These are phyloP conservation scores for Microplitis mediator DNA, from an alignment of 1,140 invertebrate species.

Conservation along the genomic window DNA sequence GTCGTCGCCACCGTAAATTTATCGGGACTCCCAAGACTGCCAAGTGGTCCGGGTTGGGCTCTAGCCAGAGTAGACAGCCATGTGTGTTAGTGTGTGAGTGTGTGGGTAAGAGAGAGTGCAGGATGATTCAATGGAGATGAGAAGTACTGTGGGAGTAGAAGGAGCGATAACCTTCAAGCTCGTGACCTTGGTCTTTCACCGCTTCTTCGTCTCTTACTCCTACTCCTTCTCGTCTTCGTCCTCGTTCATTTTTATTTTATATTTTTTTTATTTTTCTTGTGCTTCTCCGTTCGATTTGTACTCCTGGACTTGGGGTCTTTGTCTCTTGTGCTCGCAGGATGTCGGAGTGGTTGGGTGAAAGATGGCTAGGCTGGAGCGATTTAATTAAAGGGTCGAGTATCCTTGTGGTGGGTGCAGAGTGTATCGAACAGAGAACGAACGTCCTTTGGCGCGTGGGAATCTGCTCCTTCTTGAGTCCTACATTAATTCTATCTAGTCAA, in stretches of 20 bases:
- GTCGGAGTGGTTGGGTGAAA: constrained; percentile 40
- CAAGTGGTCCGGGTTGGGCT: constrained; percentile 14
- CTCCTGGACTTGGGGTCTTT: neutral
- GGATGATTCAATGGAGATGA: neutral
- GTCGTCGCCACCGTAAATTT: constrained; percentile 36
- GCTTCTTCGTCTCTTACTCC: constrained; percentile 16
- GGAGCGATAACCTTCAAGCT: constrained; percentile 53
- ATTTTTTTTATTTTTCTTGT: neutral
- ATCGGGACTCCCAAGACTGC: constrained; percentile 18
- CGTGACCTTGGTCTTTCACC: constrained; percentile 51
- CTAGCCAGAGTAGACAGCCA: constrained; percentile 11
- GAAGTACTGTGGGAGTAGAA: constrained; percentile 12
- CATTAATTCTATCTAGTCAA: constrained; percentile 24
- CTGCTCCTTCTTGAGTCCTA: neutral
- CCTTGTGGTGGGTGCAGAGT: neutral
- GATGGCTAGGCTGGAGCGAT: constrained; percentile 42
- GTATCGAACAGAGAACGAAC: constrained; percentile 17
- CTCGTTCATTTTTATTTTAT: neutral
- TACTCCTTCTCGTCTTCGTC: constrained; percentile 24
- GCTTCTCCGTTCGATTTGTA: too few relatives aligned
- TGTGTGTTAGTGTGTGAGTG: neutral
- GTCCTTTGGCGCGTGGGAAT: constrained; percentile 26
- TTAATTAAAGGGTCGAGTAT: constrained; percentile 47
- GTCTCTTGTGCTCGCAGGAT: constrained; percentile 26
- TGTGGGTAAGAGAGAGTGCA: constrained; percentile 1